These are phyloP conservation scores for Cavia porcellus DNA, from an alignment of 2,113 vertebrate species.

Conservation along the genomic window DNA sequence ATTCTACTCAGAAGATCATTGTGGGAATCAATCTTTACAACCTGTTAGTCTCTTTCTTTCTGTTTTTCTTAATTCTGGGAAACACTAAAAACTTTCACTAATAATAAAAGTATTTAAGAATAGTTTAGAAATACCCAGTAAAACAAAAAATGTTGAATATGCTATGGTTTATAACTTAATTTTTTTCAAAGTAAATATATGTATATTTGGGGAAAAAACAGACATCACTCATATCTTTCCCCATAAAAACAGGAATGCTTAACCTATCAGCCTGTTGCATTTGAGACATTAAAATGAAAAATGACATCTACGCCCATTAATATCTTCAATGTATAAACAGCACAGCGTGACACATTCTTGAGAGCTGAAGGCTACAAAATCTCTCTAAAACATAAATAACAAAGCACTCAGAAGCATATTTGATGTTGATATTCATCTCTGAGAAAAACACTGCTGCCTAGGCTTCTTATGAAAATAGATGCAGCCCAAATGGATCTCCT, in stretches of 20 bases:
- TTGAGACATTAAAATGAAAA: constrained; percentile 95
- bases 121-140: constrained; percentile 58
- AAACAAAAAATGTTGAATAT: constrained; percentile 72
- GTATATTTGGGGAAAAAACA: constrained; percentile 86
- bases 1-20: not conserved
- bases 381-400: constrained; percentile 97
- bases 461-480: constrained; percentile 99
- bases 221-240: constrained; percentile 87
- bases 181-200: constrained; percentile 80
- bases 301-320: constrained; percentile 97
- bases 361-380: constrained; percentile 95
- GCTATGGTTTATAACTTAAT: constrained; percentile 72
- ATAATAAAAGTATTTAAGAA: constrained; percentile 63
- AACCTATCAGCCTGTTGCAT: constrained; percentile 97
- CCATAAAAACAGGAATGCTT: constrained; percentile 91
- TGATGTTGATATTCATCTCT: constrained; percentile 99
- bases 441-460: constrained; percentile 94
- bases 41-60: not conserved
- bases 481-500: constrained; percentile 98
- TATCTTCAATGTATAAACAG: constrained; percentile 99
- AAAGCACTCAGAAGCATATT: constrained; percentile 99
- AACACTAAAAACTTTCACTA: not conserved
- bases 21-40: constrained; percentile 22
- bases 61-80: not conserved
- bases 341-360: constrained; percentile 99